Evolutionary conservation across 2,888 invertebrate genomes (phyloP).

Genomic region (Liodrosophila aerea): DNA sequence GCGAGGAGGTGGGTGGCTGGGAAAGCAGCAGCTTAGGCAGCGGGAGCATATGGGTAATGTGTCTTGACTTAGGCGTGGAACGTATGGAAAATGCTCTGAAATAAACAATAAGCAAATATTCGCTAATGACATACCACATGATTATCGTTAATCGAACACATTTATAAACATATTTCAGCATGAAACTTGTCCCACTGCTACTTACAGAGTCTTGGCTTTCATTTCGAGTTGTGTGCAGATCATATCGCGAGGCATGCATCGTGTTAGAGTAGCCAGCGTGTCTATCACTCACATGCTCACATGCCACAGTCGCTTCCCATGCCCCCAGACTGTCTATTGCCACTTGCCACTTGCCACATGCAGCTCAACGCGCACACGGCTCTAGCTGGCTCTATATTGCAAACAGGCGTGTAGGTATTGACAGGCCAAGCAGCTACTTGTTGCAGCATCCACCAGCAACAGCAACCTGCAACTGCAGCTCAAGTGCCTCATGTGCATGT

Average conservation of each 20-base stretch:
- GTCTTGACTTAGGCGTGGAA: constrained; percentile 32
- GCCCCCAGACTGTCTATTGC: constrained; percentile 10
- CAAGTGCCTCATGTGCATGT: constrained; percentile 40
- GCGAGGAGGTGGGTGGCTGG: not conserved
- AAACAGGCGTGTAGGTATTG: constrained; percentile 75
- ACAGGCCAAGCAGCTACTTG: constrained; percentile 70
- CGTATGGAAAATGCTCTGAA: constrained; percentile 24
- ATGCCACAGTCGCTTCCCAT: constrained; percentile 34
- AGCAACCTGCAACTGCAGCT: constrained; percentile 4
- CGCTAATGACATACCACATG: too few species aligned
- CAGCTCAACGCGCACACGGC: constrained; percentile 41
- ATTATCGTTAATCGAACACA: too few species aligned
- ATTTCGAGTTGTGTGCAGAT: constrained; percentile 20
- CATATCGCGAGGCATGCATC: constrained; percentile 2
- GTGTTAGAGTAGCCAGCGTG: constrained; percentile 30
- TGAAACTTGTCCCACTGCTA: not conserved
- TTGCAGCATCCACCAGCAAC: constrained; percentile 50
- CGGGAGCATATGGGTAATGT: constrained; percentile 22
- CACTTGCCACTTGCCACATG: constrained; percentile 48
- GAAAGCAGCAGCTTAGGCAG: not conserved
- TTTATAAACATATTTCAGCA: too few species aligned
- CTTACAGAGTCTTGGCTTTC: not conserved
- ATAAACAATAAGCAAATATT: too few species aligned
- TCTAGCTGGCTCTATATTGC: constrained; percentile 34
- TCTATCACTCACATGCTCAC: constrained; percentile 45